These are phyloP conservation scores for Galaxea fascicularis DNA, from an alignment of 92 coral and sea anemone genomes.

Conservation along the genomic window DNA sequence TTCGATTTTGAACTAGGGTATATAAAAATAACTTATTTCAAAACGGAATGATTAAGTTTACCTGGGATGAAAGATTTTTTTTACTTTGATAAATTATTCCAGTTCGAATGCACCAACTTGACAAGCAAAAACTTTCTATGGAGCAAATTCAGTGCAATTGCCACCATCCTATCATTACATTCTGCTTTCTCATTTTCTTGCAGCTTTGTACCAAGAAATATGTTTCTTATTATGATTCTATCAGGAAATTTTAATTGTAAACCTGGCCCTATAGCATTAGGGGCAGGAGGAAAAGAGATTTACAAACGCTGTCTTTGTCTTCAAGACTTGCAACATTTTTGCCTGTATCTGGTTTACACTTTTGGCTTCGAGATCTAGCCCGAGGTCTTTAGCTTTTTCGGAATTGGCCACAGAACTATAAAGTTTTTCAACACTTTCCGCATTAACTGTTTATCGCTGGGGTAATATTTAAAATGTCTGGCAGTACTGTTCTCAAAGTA, in stretches of 20 bases:
- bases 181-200: slow-evolving; percentile 34
- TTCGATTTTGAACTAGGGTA: not conserved
- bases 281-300: not conserved
- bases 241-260: no score
- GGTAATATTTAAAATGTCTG: no score
- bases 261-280: not conserved
- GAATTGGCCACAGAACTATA: not conserved
- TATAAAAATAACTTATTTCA: not conserved
- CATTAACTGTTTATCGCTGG: no score
- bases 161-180: not conserved
- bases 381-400: not conserved
- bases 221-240: no score
- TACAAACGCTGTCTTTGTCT: not conserved
- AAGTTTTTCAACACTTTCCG: no score
- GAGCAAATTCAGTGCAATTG: no score
- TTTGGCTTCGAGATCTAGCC: not conserved
- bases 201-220: no score
- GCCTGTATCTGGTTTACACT: slow-evolving; percentile 3
- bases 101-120: slow-evolving; percentile 2
- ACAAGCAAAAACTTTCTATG: no score
- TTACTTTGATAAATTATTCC: slow-evolving; percentile 19
- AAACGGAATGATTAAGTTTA: not conserved
- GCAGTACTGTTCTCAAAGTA: no score
- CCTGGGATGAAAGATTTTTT: slow-evolving; percentile 28
- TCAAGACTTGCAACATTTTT: not conserved